Conservation (phyloP, 2,113 vertebrate species). For the Ceyx melanurus region DNA sequence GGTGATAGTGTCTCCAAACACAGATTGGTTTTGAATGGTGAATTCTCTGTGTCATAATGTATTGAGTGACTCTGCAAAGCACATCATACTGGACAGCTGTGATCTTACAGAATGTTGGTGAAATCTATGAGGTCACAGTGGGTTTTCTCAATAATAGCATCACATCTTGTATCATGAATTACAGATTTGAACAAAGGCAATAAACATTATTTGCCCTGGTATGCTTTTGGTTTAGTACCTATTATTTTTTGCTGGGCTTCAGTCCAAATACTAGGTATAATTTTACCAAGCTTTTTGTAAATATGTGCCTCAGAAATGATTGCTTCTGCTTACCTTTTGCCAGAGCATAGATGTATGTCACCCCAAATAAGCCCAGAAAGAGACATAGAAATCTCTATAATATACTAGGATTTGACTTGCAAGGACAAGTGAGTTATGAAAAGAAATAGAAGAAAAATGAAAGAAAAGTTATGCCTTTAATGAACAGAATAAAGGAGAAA, state of each 20-base stretch:
- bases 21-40: neutral
- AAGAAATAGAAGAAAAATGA: slow-evolving; percentile 59
- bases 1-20: neutral
- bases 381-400: slow-evolving; percentile 55
- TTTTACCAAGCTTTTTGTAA: slow-evolving; percentile 2
- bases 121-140: neutral
- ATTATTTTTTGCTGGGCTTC: neutral
- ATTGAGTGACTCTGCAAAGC: neutral
- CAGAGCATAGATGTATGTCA: neutral
- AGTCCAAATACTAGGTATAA: slow-evolving; percentile 25
- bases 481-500: slow-evolving; percentile 61
- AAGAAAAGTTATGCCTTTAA: slow-evolving; percentile 64
- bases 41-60: neutral
- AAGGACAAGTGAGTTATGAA: slow-evolving; percentile 66
- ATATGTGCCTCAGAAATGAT: slow-evolving; percentile 5
- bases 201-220: neutral
- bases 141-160: neutral
- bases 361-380: slow-evolving; percentile 36
- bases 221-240: neutral
- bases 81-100: neutral
- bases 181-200: neutral
- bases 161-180: neutral
- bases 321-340: slow-evolving; percentile 25
- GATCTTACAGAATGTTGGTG: neutral
- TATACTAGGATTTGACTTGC: slow-evolving; percentile 60